Evolutionary conservation across 2,888 invertebrate species (phyloP), one percentile per base, ranked within the genome.

Genomic region (Drosophila mimetica): DNA sequence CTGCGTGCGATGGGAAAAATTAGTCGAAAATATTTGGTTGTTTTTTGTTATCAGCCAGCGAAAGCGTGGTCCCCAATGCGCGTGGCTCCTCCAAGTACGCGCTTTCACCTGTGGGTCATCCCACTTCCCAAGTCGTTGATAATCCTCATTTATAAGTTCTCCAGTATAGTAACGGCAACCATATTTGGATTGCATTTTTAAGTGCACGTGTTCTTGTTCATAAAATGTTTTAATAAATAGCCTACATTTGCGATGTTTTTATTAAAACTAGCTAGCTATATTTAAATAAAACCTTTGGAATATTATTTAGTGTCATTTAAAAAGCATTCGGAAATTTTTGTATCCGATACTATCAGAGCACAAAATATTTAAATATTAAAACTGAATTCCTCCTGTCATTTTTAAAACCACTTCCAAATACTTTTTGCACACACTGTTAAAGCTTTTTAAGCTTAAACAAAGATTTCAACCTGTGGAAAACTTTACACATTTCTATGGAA

Each of bases 361-460:
- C n/a, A n/a, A n/a, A n/a, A n/a, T n/a, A n/a, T n/a, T n/a, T n/a
- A n/a, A n/a, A n/a, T n/a, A n/a, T n/a, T n/a, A n/a, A n/a, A n/a
- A n/a, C n/a, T n/a, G n/a, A n/a, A n/a, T n/a, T n/a, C n/a, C n/a
- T n/a, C n/a, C n/a, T n/a, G n/a, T n/a, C n/a, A n/a, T n/a, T n/a
- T n/a, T n/a, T n/a, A n/a, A n/a, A n/a, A n/a, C n/a, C n/a, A n/a
- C n/a, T n/a, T n/a, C n/a, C n/a, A n/a, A n/a, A n/a, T n/a, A 11
- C 11, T 8, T 46, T 20, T 44, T 1, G 1, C 6, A 7, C 20
- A 1, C 6, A 66, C 65, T 74, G 63, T 69, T 6, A 44, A 61
- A 71, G 55, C 55, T 66, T 44, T 0, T 0, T 1, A 48, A 63
- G 52, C 55, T 79, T 54, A 42, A 77, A 34, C 16, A 0, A 50